phyloP scores from a whole-genome alignment of 2,113 vertebrate species.

The Geococcyx californianus region DNA sequence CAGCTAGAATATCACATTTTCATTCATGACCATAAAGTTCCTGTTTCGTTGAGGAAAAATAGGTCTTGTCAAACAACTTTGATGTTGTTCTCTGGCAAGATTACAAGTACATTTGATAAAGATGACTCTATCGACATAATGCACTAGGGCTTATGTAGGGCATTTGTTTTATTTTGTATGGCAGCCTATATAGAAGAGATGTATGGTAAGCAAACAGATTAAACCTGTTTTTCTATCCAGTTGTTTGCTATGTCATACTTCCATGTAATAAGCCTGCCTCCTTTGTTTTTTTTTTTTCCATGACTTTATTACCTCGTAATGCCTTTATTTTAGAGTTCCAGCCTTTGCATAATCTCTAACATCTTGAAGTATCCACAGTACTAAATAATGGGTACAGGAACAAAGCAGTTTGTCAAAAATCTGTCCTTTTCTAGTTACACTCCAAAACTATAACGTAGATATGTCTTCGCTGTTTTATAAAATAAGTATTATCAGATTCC shows the following conservation, averaged over 20 bases:
- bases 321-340: neutral
- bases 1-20: slow-evolving; percentile 5
- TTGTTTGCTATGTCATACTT: neutral
- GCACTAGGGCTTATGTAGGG: neutral
- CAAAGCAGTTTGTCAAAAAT: neutral
- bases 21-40: neutral
- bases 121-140: slow-evolving; percentile 1
- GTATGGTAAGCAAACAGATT: neutral
- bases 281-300: neutral
- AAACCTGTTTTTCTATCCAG: neutral
- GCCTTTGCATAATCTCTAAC: neutral
- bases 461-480: neutral
- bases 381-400: neutral
- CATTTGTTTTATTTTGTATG: slow-evolving; percentile 8
- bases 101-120: slow-evolving; percentile 16
- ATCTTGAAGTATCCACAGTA: neutral
- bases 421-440: neutral
- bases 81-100: neutral
- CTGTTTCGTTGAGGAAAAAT: slow-evolving; percentile 32
- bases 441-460: neutral
- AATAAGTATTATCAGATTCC: neutral
- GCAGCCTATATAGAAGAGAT: neutral
- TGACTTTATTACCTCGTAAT: neutral
- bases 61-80: slow-evolving; percentile 13
- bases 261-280: neutral